Conservation (phyloP, 2,888 invertebrate genomes). For the Polydesmus complanatus region DNA sequence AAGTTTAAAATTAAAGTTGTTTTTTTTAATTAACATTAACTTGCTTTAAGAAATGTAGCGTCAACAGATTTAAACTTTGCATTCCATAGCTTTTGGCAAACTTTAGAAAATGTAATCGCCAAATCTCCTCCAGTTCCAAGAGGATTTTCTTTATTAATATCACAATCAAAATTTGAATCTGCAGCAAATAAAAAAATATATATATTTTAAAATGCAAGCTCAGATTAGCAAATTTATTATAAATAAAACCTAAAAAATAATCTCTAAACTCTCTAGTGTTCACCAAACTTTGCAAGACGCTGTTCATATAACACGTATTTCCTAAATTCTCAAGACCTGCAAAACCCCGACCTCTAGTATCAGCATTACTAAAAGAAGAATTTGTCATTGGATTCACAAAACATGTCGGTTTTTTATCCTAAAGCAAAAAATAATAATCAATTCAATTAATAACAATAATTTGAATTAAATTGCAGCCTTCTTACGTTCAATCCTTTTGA, state of each 20-base stretch:
- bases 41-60: not conserved
- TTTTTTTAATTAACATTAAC: too few relatives aligned
- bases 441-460: not conserved
- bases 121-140: slow-evolving; percentile 36
- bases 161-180: slow-evolving; percentile 30
- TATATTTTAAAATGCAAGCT: not conserved
- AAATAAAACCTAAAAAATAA: slow-evolving; percentile 33
- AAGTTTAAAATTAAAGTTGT: not conserved
- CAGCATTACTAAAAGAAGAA: slow-evolving; percentile 18
- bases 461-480: not conserved
- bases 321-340: slow-evolving; percentile 39
- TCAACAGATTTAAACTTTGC: slow-evolving; percentile 23
- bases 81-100: slow-evolving; percentile 37
- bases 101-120: slow-evolving; percentile 36
- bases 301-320: slow-evolving; percentile 42
- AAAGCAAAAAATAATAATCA: not conserved
- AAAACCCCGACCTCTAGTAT: slow-evolving; percentile 28
- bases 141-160: slow-evolving; percentile 37
- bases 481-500: not conserved
- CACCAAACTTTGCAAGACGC: slow-evolving; percentile 37
- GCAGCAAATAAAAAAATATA: slow-evolving; percentile 6
- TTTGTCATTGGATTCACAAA: slow-evolving; percentile 29
- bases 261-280: slow-evolving; percentile 38
- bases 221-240: not conserved
- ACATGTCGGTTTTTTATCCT: slow-evolving; percentile 28